Conservation (phyloP, 1,140 invertebrate genomes). For the Wasmannia auropunctata region DNA sequence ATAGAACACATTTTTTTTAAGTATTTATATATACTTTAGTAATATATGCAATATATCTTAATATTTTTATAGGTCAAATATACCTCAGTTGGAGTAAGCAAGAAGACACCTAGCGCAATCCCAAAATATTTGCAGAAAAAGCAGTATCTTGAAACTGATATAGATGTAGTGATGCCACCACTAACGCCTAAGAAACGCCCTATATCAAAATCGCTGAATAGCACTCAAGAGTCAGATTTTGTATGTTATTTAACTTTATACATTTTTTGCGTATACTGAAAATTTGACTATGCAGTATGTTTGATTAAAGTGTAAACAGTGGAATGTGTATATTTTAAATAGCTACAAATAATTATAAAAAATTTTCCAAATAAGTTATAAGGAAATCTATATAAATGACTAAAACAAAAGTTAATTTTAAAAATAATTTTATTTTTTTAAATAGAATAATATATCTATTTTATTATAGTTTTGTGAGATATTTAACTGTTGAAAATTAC, state of each 20-base stretch:
- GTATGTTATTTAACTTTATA: conserved; percentile 65
- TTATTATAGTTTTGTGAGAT: not conserved
- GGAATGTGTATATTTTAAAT: not conserved
- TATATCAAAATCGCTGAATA: conserved; percentile 62
- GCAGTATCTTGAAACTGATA: conserved; percentile 80
- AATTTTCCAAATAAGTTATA: no score
- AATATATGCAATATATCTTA: not conserved
- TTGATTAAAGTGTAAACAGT: not conserved
- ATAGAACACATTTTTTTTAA: conserved; percentile 25
- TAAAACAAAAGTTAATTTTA: no score
- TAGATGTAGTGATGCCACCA: conserved; percentile 73
- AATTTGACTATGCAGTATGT: not conserved
- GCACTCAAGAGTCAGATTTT: not conserved
- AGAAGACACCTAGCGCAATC: conserved; percentile 71
- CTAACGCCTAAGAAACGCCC: conserved; percentile 56
- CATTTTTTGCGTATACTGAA: not conserved
- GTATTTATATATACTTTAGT: not conserved
- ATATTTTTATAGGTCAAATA: conserved; percentile 69
- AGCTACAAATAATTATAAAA: no score
- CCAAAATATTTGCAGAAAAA: conserved; percentile 76
- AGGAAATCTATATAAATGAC: no score
- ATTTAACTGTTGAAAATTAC: not conserved
- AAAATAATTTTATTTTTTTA: not conserved
- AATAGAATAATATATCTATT: not conserved
- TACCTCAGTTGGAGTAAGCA: conserved; percentile 63